Conservation (phyloP, 2,797 vertebrate species). For the Leuciscus waleckii region DNA sequence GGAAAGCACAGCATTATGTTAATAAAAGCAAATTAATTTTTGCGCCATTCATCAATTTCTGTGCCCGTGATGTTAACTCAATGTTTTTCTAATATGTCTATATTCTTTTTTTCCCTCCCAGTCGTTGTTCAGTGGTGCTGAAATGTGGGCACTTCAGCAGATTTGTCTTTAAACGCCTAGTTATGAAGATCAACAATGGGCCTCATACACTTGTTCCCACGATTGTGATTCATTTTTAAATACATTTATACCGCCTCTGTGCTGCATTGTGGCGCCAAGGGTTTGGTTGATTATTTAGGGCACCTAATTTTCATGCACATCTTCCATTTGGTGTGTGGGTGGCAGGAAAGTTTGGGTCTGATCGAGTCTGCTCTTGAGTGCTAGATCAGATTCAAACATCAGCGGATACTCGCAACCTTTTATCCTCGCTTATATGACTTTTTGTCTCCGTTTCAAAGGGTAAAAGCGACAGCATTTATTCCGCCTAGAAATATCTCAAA, state of each 20-base stretch:
- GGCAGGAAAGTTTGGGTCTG: neutral
- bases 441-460: conserved; percentile 16
- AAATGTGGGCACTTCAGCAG: neutral
- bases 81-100: neutral
- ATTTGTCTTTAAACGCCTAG: neutral
- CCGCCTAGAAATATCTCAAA: conserved; percentile 35
- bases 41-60: neutral
- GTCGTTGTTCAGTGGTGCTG: neutral
- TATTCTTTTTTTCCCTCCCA: neutral
- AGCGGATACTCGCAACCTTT: conserved; percentile 8
- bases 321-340: conserved; percentile 10
- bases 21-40: conserved; percentile 3
- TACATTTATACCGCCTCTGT: neutral
- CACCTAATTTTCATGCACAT: neutral
- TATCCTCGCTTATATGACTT: conserved; percentile 23
- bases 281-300: neutral
- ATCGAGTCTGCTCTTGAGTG: neutral
- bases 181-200: neutral
- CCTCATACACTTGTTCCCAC: neutral
- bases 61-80: neutral
- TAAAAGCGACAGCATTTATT: conserved; percentile 10
- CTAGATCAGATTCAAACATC: conserved; percentile 21
- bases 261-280: neutral
- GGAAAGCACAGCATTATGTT: neutral
- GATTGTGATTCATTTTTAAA: conserved; percentile 1